These are phyloP conservation scores for Drosophila santomea DNA, from an alignment of 1,140 invertebrate genomes.

Conservation along the genomic window DNA sequence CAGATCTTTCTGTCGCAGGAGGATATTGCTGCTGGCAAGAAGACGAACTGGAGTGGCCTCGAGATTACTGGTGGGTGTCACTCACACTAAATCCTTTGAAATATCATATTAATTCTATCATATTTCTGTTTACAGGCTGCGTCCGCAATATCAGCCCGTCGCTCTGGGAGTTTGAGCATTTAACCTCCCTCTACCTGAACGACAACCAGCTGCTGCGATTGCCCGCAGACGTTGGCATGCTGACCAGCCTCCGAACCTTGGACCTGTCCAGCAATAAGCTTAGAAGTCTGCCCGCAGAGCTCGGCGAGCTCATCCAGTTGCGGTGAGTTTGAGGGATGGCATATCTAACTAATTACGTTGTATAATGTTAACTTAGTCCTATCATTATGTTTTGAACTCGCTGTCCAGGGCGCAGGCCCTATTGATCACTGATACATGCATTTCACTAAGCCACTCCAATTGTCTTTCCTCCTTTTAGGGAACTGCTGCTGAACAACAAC, in stretches of 20 bases:
- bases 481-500: constrained; percentile 97
- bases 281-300: constrained; percentile 95
- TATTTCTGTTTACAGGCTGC: constrained; percentile 90
- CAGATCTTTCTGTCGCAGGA: constrained; percentile 97
- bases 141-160: constrained; percentile 96
- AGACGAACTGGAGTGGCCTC: constrained; percentile 93
- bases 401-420: neutral
- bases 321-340: constrained; percentile 86
- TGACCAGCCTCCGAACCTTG: constrained; percentile 93
- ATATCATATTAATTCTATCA: neutral
- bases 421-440: constrained; percentile 1
- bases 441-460: constrained; percentile 6
- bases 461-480: constrained; percentile 87
- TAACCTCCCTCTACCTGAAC: constrained; percentile 97
- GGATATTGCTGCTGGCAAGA: constrained; percentile 95
- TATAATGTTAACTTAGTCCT: too few species aligned
- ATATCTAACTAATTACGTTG: too few species aligned
- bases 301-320: constrained; percentile 97
- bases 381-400: neutral
- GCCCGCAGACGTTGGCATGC: constrained; percentile 93
- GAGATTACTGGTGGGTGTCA: constrained; percentile 87
- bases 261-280: constrained; percentile 98
- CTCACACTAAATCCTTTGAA: neutral
- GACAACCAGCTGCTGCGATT: constrained; percentile 96
- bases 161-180: constrained; percentile 95